phyloP scores from a whole-genome alignment of 2,888 invertebrate genomes.

The Hermaeophaga mercurialis region DNA sequence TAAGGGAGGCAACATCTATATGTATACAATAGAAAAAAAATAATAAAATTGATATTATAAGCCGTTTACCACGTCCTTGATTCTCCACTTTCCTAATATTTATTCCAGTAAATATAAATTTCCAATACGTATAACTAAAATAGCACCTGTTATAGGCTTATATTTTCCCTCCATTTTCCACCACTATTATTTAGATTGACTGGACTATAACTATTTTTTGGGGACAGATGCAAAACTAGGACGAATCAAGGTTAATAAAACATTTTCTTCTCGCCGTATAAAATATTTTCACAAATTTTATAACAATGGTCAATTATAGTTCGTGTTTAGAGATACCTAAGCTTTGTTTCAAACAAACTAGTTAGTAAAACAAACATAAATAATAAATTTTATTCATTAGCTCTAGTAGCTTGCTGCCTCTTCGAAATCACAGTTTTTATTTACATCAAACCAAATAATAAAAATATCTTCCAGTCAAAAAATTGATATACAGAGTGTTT shows the following conservation, averaged over 20 bases:
- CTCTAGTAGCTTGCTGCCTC: constrained; percentile 29
- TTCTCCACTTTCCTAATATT: constrained; percentile 5
- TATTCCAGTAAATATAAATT: too few relatives aligned
- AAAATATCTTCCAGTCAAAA: too few relatives aligned
- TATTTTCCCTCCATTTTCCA: too few relatives aligned
- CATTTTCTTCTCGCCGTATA: constrained; percentile 23
- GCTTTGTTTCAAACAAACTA: constrained; percentile 8
- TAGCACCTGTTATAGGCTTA: too few relatives aligned
- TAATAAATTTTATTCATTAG: too few relatives aligned
- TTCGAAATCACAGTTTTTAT: constrained; percentile 37
- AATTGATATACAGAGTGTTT: too few relatives aligned
- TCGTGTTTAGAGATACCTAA: constrained; percentile 21
- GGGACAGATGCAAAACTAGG: too few relatives aligned
- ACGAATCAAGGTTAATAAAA: too few relatives aligned
- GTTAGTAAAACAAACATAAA: not conserved
- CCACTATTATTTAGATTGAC: too few relatives aligned
- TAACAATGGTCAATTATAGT: constrained; percentile 37
- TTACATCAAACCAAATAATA: constrained; percentile 24
- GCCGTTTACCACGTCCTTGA: constrained; percentile 16
- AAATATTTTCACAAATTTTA: constrained; percentile 32
- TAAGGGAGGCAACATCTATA: constrained; percentile 47
- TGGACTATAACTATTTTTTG: too few relatives aligned
- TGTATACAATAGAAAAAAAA: constrained; percentile 39
- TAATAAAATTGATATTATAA: constrained; percentile 34
- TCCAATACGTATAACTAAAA: too few relatives aligned